A percentile compares a stretch with the other conserved stretches of the same genome.
These are phyloP conservation scores for Anhinga rufa DNA, from an alignment of 2,113 vertebrate genomes.

Conservation along the genomic window DNA sequence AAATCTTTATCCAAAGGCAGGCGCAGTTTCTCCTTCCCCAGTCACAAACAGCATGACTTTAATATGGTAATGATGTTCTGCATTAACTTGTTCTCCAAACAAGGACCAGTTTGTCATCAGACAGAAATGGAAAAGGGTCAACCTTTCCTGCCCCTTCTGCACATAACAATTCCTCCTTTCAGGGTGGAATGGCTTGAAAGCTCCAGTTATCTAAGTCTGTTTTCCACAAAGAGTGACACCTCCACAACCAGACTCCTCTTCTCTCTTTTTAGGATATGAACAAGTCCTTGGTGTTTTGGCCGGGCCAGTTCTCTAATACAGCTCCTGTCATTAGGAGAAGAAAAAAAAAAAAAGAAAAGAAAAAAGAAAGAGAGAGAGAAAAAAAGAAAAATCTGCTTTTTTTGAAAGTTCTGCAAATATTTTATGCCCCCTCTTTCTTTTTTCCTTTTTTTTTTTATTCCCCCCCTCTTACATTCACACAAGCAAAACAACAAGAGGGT, in stretches of 20 bases:
- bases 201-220: not conserved
- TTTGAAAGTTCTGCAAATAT: slow-evolving; percentile 67
- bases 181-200: slow-evolving; percentile 30
- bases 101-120: slow-evolving; percentile 64
- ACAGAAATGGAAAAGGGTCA: slow-evolving; percentile 62
- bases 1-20: not conserved
- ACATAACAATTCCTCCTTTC: slow-evolving; percentile 58
- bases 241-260: not conserved
- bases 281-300: not conserved
- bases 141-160: slow-evolving; percentile 16
- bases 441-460: not conserved
- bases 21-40: not conserved
- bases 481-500: slow-evolving; percentile 81
- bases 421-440: slow-evolving; percentile 54
- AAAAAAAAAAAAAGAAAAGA: not conserved
- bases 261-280: slow-evolving; percentile 34
- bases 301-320: not conserved
- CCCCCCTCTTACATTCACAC: slow-evolving; percentile 60
- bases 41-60: not conserved
- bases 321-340: not conserved
- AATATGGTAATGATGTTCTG: slow-evolving; percentile 37
- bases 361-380: not conserved
- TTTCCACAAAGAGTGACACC: slow-evolving; percentile 34
- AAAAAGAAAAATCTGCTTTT: not conserved
- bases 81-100: slow-evolving; percentile 45